Conservation (phyloP, 2,797 vertebrate genomes). For the Anableps anableps region DNA sequence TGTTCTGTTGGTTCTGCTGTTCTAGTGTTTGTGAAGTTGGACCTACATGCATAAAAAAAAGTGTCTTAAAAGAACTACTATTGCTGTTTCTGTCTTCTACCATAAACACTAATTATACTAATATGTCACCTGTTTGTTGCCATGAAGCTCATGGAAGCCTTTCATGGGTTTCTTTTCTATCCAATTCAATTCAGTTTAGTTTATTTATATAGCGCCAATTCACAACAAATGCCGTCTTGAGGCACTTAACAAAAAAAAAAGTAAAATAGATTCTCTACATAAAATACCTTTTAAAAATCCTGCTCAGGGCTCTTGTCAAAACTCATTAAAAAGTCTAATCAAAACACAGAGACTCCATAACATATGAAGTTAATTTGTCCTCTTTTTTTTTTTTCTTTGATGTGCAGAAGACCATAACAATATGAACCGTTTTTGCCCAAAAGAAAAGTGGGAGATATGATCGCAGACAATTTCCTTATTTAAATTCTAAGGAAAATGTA, state of each 20-base stretch:
- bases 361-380: slow-evolving; percentile 69
- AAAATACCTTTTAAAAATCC: slow-evolving; percentile 50
- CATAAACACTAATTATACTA: slow-evolving; percentile 30
- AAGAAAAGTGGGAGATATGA: slow-evolving; percentile 67
- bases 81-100: slow-evolving; percentile 9
- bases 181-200: too few relatives aligned
- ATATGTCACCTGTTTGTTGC: slow-evolving; percentile 18
- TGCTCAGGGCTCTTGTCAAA: slow-evolving; percentile 63
- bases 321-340: slow-evolving; percentile 75
- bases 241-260: too few relatives aligned
- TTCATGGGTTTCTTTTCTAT: slow-evolving; percentile 39
- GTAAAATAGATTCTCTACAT: slow-evolving; percentile 45
- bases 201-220: too few relatives aligned
- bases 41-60: neutral
- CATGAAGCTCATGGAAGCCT: slow-evolving; percentile 27
- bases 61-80: neutral
- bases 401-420: slow-evolving; percentile 67
- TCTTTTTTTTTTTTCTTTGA: slow-evolving; percentile 42
- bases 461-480: slow-evolving; percentile 65
- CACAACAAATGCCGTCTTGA: too few relatives aligned
- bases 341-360: slow-evolving; percentile 63
- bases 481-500: slow-evolving; percentile 63
- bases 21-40: too few relatives aligned
- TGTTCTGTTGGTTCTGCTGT: too few relatives aligned
- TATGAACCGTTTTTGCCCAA: slow-evolving; percentile 55